Percentiles rank a stretch among this genome's conserved stretches.
phyloP scores from a whole-genome alignment of 2,797 vertebrate species.

The Ctenosaura bakeri region DNA sequence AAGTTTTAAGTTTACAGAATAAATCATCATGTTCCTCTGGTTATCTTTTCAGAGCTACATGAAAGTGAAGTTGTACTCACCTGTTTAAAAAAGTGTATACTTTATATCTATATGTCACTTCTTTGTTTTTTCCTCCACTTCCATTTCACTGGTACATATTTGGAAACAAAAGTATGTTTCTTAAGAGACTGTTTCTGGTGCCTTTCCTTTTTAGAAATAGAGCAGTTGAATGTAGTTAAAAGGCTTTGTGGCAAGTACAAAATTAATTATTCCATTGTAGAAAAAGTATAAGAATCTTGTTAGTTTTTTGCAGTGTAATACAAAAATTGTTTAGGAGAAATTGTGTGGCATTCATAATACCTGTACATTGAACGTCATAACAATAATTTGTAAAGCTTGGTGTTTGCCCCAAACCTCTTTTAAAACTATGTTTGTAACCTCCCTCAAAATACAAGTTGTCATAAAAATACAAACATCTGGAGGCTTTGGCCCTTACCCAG shows the following conservation, averaged over 20 bases:
- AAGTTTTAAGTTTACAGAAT: no score
- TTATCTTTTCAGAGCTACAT: neutral
- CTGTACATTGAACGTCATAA: neutral
- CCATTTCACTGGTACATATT: neutral
- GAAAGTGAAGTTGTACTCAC: neutral
- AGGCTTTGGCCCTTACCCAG: neutral
- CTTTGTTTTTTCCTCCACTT: neutral
- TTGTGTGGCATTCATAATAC: neutral
- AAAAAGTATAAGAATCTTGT: slow-evolving; percentile 35
- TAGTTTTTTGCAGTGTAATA: slow-evolving; percentile 49
- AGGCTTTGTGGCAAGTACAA: slow-evolving; percentile 33
- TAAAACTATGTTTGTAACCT: neutral
- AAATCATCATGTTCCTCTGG: no score
- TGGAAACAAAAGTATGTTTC: neutral
- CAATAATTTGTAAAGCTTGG: slow-evolving; percentile 17
- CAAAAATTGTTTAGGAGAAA: slow-evolving; percentile 37
- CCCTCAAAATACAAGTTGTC: slow-evolving; percentile 28
- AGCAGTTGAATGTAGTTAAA: slow-evolving; percentile 47
- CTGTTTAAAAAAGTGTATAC: neutral
- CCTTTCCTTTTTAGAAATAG: neutral
- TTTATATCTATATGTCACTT: neutral
- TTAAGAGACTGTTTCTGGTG: slow-evolving; percentile 19
- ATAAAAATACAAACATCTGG: neutral
- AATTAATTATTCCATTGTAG: slow-evolving; percentile 32
- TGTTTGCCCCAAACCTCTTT: neutral